Base-by-base conservation (phyloP, 2,888 invertebrate species). In the Platycheirus albimanus region DNA sequence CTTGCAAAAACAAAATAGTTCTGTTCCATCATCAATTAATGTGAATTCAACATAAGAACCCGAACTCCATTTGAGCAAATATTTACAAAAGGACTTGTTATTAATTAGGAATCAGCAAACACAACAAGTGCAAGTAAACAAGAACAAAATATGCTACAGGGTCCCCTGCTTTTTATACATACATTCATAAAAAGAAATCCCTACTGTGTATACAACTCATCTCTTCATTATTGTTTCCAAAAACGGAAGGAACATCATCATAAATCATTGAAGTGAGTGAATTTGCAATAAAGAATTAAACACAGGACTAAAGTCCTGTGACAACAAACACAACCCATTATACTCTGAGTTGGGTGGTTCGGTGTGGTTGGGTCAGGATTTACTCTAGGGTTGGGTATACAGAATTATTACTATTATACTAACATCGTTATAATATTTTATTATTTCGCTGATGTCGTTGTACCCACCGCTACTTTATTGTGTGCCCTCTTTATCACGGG, bases 371-470 rank as follows among this genome's bases (percentile, higher is more conserved):
- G 30, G 8, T 8, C 30, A 15, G 28, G 30, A 5, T 38, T 13
- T 13, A 4, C 13, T n/a, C 11, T 8, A 51, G 58, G 49, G 58
- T 24, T 52, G 51, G 15, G 66, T 30, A 3, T 75, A 41, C n/a
- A 61, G 41, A 76, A 71, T 81, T 76, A 75, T 75, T 70, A 64
- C 70, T 76, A 47, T 76, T 71, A 76, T 76, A 38, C 61, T 71
- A 67, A 76, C 66, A 56, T 72, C 66, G 71, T 76, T 63, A 81
- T 81, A 81, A 76, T 76, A 81, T 81, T 81, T 76, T 76, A 81
- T 81, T 71, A 80, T 45, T 15, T 33, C n/a, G 45, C 43, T 70
- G 58, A 58, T 58, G 24, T 52, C 43, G 52, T 30, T 30, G 47
- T 56, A 41, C 41, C 13, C 30, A 8, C 30, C 30, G 30, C 30